Percentiles rank a stretch among this genome's conserved stretches.
Conservation (phyloP, 2,113 vertebrate species). For the Heteronetta atricapilla region DNA sequence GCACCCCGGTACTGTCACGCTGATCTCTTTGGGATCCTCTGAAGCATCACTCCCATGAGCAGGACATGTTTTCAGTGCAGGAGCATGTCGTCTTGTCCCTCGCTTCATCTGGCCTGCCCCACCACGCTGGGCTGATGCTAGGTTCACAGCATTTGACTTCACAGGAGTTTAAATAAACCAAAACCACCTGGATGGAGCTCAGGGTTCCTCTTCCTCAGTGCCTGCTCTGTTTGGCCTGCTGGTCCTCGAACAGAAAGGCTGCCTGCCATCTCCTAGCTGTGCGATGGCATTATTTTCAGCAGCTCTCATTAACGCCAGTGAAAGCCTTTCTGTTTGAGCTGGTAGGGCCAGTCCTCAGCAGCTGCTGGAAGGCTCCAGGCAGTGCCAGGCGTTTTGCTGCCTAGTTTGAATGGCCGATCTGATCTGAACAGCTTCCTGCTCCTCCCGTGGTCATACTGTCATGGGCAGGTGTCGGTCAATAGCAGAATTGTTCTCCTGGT, state of each 20-base stretch:
- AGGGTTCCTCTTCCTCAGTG: background rate
- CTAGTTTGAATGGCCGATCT: slow-evolving; percentile 2
- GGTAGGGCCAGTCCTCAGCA: background rate
- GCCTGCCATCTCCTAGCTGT: slow-evolving; percentile 3
- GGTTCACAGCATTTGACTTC: background rate
- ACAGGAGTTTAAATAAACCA: background rate
- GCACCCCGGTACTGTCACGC: accelerated
- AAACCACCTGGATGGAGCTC: background rate
- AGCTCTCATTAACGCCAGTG: background rate
- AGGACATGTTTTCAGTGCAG: background rate
- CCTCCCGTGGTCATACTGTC: background rate
- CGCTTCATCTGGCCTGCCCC: background rate
- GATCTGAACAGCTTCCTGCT: background rate
- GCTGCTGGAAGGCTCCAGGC: slow-evolving; percentile 39
- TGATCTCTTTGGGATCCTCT: background rate
- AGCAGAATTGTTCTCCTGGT: slow-evolving; percentile 45
- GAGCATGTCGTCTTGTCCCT: background rate
- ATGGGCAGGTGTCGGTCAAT: slow-evolving; percentile 55
- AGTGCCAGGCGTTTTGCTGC: slow-evolving; percentile 48
- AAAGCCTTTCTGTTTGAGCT: slow-evolving; percentile 63
- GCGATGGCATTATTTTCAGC: slow-evolving; percentile 42
- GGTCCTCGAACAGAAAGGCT: background rate
- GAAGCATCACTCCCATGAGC: background rate
- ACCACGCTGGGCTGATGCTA: background rate
- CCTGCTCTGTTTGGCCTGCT: background rate